A percentile compares a stretch with the other conserved stretches of the same genome.
These are phyloP conservation scores for Galerucella nymphaeae DNA, from an alignment of 2,888 invertebrate genomes.

Conservation along the genomic window DNA sequence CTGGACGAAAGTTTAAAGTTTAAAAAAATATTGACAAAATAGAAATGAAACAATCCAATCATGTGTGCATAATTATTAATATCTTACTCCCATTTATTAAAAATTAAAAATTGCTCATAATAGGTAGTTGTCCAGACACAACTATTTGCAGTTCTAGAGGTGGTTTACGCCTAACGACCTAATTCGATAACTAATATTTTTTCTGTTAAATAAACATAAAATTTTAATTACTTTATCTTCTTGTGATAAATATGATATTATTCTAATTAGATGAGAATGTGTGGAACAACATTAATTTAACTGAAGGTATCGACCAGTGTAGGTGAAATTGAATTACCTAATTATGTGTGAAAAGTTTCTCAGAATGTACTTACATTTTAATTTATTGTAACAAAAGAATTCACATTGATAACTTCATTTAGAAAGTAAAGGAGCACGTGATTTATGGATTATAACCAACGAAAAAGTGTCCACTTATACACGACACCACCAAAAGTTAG, in stretches of 20 bases:
- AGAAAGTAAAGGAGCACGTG: background rate
- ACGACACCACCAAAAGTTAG: background rate
- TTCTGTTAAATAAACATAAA: background rate
- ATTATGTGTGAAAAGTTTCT: background rate
- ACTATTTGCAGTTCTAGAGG: background rate
- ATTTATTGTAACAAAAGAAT: background rate
- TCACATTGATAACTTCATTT: background rate
- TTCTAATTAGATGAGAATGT: background rate
- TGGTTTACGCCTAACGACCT: conserved; percentile 6
- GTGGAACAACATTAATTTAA: background rate
- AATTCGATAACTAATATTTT: background rate
- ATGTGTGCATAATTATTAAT: no score
- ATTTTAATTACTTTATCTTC: background rate
- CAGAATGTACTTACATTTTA: conserved; percentile 16
- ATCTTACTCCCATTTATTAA: no score
- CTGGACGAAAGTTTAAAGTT: background rate
- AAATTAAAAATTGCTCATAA: no score
- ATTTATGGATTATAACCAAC: background rate
- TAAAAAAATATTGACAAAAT: background rate
- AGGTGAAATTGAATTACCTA: background rate
- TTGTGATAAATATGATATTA: background rate
- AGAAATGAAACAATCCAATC: no score
- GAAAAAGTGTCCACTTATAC: background rate
- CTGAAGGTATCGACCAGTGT: conserved; percentile 4
- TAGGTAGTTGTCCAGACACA: background rate